These are phyloP conservation scores for Carollia perspicillata DNA, from an alignment of 2,113 vertebrate genomes.

Conservation along the genomic window DNA sequence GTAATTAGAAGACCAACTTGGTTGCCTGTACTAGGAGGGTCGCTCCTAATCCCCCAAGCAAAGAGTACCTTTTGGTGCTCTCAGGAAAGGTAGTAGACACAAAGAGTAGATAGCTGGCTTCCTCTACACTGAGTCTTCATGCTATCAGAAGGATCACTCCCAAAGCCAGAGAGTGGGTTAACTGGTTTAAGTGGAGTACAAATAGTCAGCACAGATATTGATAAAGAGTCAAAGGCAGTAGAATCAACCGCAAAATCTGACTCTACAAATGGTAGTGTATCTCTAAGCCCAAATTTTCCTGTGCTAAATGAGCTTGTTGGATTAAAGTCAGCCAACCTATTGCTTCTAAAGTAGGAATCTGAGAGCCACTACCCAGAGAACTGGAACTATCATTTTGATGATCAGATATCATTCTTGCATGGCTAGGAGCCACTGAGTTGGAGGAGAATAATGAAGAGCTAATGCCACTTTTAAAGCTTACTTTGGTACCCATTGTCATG, in stretches of 20 bases:
- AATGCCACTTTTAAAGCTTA: conserved; percentile 87
- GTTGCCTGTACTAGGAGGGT: conserved; percentile 78
- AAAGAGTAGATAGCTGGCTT: conserved; percentile 90
- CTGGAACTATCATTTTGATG: conserved; percentile 95
- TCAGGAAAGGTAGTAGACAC: conserved; percentile 92
- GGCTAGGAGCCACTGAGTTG: conserved; percentile 77
- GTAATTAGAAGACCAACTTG: conserved; percentile 87
- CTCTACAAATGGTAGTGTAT: conserved; percentile 84
- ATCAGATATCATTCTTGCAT: conserved; percentile 88
- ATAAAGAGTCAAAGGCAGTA: conserved; percentile 87
- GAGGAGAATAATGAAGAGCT: conserved; percentile 84
- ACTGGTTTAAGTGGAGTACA: conserved; percentile 91
- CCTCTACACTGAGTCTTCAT: conserved; percentile 77
- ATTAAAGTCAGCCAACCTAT: conserved; percentile 91
- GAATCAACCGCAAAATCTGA: conserved; percentile 84
- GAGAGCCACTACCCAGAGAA: conserved; percentile 93
- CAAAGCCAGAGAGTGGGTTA: conserved; percentile 83
- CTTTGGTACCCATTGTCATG: conserved; percentile 93
- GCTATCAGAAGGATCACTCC: conserved; percentile 72
- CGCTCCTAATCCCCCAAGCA: conserved; percentile 70
- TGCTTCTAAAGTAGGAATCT: conserved; percentile 91
- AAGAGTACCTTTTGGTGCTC: conserved; percentile 10
- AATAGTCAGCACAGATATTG: conserved; percentile 85
- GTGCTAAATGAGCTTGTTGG: conserved; percentile 89
- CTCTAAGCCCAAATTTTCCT: conserved; percentile 92